Conservation (phyloP, 2,888 invertebrate species). For the Dexiosoma caninum region DNA sequence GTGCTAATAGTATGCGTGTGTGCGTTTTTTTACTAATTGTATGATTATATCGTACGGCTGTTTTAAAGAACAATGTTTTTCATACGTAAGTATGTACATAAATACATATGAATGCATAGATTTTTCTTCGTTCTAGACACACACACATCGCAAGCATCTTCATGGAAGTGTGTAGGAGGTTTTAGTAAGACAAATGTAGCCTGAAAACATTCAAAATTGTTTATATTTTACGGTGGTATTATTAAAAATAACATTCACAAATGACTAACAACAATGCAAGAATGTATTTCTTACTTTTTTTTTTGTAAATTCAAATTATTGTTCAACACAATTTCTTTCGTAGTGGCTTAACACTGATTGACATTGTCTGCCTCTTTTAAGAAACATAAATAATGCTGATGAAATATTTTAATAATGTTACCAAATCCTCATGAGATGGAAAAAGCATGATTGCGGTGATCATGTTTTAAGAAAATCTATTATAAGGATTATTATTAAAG, state of each 20-base stretch:
- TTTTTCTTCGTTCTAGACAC: neutral
- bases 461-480: too few relatives aligned
- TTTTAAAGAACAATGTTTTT: conserved; percentile 28
- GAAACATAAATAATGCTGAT: too few relatives aligned
- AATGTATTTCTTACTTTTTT: neutral
- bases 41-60: conserved; percentile 1
- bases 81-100: too few relatives aligned
- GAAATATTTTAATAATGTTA: too few relatives aligned
- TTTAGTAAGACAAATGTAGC: neutral
- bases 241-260: conserved; percentile 42
- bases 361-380: too few relatives aligned
- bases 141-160: neutral
- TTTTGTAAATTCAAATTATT: neutral
- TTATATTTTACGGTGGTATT: conserved; percentile 8
- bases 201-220: neutral
- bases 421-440: too few relatives aligned
- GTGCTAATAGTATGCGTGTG: neutral
- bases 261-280: neutral
- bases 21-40: neutral
- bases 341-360: too few relatives aligned
- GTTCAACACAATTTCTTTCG: conserved; percentile 13
- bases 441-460: too few relatives aligned
- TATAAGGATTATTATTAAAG: too few relatives aligned
- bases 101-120: conserved; percentile 5
- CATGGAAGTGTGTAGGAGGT: neutral